These are phyloP conservation scores for Styela clava DNA, from an alignment of 23 tunicate species.

Conservation along the genomic window DNA sequence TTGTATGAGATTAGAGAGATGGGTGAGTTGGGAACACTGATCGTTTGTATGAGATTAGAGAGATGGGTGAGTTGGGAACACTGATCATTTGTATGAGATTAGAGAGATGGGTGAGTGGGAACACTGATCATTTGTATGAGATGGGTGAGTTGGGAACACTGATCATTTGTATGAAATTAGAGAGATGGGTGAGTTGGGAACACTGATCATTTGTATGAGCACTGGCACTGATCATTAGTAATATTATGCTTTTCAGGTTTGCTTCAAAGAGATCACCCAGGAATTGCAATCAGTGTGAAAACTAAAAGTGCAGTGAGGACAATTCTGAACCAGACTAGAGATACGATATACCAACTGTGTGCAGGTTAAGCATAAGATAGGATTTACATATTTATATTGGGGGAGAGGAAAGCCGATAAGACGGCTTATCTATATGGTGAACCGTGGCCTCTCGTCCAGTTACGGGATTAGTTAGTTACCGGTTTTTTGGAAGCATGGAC, in stretches of 20 bases:
- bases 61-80: constrained; percentile 50
- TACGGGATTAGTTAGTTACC: too few relatives aligned
- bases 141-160: constrained; percentile 47
- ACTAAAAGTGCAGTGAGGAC: constrained; percentile 73
- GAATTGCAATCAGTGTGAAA: constrained; percentile 78
- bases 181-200: background rate
- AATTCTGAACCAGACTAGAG: constrained; percentile 69
- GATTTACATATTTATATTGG: too few relatives aligned
- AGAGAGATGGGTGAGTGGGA: constrained; percentile 63
- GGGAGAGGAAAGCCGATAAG: too few relatives aligned
- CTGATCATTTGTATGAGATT: constrained; percentile 16
- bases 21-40: constrained; percentile 39
- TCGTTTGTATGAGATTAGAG: constrained; percentile 42
- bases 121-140: constrained; percentile 17
- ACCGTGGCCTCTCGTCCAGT: too few relatives aligned
- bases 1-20: constrained; percentile 46
- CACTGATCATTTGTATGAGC: background rate
- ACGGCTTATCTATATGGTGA: too few relatives aligned
- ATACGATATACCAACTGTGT: constrained; percentile 63
- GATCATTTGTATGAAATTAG: too few relatives aligned
- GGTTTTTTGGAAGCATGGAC: too few relatives aligned
- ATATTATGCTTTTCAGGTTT: constrained; percentile 30
- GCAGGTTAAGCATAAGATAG: constrained; percentile 59
- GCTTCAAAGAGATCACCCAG: constrained; percentile 83
- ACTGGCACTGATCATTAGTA: background rate